phyloP scores from a whole-genome alignment of 2,113 vertebrate genomes.

The Gorsachius goisagi region DNA sequence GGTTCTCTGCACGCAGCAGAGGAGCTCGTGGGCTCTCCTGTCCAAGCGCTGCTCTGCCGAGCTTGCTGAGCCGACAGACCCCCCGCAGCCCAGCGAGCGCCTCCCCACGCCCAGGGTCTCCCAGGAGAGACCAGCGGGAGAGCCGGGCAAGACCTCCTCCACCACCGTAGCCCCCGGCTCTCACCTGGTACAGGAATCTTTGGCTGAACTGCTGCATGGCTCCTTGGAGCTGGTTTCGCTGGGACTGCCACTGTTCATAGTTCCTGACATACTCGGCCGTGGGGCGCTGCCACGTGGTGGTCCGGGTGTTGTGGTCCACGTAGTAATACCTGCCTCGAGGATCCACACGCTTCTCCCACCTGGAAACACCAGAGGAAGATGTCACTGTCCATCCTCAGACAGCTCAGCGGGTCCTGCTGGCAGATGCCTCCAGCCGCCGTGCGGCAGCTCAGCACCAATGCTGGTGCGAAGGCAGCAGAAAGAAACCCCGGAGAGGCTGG shows the following conservation, averaged over 20 bases:
- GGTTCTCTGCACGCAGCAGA: not conserved
- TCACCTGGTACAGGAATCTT: slow-evolving; percentile 97
- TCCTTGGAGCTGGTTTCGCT: slow-evolving; percentile 93
- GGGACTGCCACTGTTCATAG: slow-evolving; percentile 98
- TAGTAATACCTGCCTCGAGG: slow-evolving; percentile 94
- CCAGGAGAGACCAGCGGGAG: not conserved
- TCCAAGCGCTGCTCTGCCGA: not conserved
- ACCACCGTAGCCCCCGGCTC: not conserved
- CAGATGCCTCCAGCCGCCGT: not conserved
- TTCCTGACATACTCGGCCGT: slow-evolving; percentile 92
- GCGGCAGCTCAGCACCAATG: fast-evolving
- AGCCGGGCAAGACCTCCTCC: not conserved
- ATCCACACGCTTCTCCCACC: slow-evolving; percentile 97
- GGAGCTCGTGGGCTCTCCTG: not conserved
- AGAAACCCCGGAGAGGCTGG: not conserved
- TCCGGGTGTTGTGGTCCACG: slow-evolving; percentile 97
- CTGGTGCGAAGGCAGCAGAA: not conserved
- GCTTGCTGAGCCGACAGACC: fast-evolving
- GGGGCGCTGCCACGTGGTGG: slow-evolving; percentile 97
- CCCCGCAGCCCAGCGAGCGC: not conserved
- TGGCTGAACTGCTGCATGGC: slow-evolving; percentile 99
- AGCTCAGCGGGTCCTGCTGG: not conserved
- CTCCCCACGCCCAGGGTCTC: fast-evolving
- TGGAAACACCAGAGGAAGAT: slow-evolving; percentile 35
- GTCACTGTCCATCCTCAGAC: not conserved